A percentile compares a stretch with the other conserved stretches of the same genome.
These are phyloP conservation scores for Sussaba pulchella DNA, from an alignment of 2,888 invertebrate species.

Conservation along the genomic window DNA sequence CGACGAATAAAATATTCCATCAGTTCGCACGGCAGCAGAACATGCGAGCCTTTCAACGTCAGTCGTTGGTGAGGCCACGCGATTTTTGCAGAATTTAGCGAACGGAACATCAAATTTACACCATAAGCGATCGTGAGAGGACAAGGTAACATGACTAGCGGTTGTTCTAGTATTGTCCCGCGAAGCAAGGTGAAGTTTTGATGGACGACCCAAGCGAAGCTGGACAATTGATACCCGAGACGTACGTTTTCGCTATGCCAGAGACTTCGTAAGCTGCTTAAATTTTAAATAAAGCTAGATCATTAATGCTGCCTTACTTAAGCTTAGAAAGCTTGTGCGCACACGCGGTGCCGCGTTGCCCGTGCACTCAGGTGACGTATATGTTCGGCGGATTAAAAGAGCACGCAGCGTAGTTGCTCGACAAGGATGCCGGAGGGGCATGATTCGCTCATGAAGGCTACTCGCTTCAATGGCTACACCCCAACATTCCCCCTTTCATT, in stretches of 20 bases:
- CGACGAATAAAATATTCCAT: neutral
- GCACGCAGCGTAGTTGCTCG: constrained; percentile 53
- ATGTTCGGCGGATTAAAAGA: constrained; percentile 66
- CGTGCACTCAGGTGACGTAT: constrained; percentile 45
- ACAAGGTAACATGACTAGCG: constrained; percentile 20
- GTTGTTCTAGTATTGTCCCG: constrained; percentile 53
- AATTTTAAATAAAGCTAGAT: constrained; percentile 74
- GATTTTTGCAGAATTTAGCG: constrained; percentile 49
- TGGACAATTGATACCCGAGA: constrained; percentile 68
- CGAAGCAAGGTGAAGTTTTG: neutral
- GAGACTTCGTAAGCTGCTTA: constrained; percentile 73
- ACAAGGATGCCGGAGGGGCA: constrained; percentile 38
- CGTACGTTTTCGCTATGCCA: constrained; percentile 56
- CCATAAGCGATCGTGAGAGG: constrained; percentile 47
- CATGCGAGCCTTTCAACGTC: constrained; percentile 15
- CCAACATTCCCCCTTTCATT: constrained; percentile 30
- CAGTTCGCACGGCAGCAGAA: constrained; percentile 8
- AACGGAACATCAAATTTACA: constrained; percentile 65
- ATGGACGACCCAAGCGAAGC: constrained; percentile 32
- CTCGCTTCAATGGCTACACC: constrained; percentile 35
- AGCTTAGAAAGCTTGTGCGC: constrained; percentile 70
- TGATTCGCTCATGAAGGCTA: constrained; percentile 57
- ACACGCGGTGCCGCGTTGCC: constrained; percentile 47
- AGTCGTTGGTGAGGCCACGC: constrained; percentile 41
- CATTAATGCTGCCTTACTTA: constrained; percentile 72